phyloP scores from a whole-genome alignment of 2,113 vertebrate genomes.

The Lates calcarifer region DNA sequence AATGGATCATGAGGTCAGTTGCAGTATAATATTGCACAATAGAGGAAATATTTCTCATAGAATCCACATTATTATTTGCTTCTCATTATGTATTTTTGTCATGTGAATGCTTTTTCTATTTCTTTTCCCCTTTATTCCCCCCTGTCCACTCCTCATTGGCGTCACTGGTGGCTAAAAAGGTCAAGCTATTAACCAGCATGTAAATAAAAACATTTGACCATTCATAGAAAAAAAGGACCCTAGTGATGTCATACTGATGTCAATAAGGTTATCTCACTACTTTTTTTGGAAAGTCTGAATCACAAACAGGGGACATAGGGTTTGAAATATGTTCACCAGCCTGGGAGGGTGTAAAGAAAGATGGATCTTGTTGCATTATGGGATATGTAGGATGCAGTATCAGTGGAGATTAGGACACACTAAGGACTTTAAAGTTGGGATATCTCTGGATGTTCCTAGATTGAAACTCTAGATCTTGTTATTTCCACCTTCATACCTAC shows the following conservation, averaged over 20 bases:
- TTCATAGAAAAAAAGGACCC: background rate
- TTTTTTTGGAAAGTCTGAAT: too few relatives aligned
- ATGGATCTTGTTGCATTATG: background rate
- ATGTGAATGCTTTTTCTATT: too few relatives aligned
- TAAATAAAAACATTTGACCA: background rate
- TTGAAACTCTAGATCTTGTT: too few relatives aligned
- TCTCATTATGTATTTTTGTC: too few relatives aligned
- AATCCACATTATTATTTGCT: background rate
- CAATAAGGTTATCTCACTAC: background rate
- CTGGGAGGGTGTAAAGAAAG: background rate
- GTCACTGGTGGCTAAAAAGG: background rate
- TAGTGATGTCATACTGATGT: background rate
- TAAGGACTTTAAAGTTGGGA: too few relatives aligned
- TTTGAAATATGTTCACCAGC: background rate
- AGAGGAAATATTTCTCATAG: background rate
- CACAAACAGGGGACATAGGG: too few relatives aligned
- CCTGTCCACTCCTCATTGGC: too few relatives aligned
- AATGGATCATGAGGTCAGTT: slow-evolving; percentile 76
- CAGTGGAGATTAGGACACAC: too few relatives aligned
- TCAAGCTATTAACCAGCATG: background rate
- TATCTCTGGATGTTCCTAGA: too few relatives aligned
- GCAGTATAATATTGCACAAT: background rate
- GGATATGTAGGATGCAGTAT: background rate
- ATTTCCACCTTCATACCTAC: background rate
- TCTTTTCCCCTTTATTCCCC: too few relatives aligned